These are phyloP conservation scores for Epizoanthus scotinus DNA, from an alignment of 92 coral and sea anemone genomes.

Conservation along the genomic window DNA sequence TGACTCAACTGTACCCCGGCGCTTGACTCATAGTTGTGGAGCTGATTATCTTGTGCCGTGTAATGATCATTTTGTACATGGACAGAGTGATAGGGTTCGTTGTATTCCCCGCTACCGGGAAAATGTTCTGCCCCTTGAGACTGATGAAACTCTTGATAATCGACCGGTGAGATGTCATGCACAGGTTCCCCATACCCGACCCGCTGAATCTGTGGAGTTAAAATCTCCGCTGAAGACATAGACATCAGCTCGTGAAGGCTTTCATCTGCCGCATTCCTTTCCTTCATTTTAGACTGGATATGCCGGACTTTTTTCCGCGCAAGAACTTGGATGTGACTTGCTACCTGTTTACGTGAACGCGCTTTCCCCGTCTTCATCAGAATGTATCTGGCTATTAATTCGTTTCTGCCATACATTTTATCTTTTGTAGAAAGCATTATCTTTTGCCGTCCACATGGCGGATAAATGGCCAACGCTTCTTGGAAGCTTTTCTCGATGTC, in stretches of 20 bases:
- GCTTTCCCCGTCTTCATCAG: conserved; percentile 97
- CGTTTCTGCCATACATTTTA: conserved; percentile 99
- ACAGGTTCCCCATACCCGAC: conserved; percentile 38
- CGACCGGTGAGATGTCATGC: not conserved
- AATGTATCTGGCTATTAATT: conserved; percentile 92
- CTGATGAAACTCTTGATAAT: conserved; percentile 18
- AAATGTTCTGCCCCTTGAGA: not conserved
- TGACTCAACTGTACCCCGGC: conserved; percentile 25
- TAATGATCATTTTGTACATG: conserved; percentile 32
- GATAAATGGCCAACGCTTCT: conserved; percentile 98
- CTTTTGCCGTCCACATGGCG: conserved; percentile 99
- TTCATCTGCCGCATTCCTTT: conserved; percentile 62
- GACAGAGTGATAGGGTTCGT: not conserved
- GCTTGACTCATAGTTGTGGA: conserved; percentile 37
- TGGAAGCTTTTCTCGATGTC: conserved; percentile 97
- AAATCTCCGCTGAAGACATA: conserved; percentile 89
- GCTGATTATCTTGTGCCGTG: conserved; percentile 42
- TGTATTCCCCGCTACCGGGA: conserved; percentile 8
- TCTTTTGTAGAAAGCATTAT: conserved; percentile 98
- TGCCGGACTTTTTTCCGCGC: conserved; percentile 96
- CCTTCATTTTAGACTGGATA: conserved; percentile 85
- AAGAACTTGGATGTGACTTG: conserved; percentile 97
- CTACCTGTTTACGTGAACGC: conserved; percentile 98
- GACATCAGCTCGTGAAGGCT: conserved; percentile 85
- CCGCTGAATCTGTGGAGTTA: conserved; percentile 76